phyloP scores from a whole-genome alignment of 2,113 vertebrate species.

The Eulemur macaco region DNA sequence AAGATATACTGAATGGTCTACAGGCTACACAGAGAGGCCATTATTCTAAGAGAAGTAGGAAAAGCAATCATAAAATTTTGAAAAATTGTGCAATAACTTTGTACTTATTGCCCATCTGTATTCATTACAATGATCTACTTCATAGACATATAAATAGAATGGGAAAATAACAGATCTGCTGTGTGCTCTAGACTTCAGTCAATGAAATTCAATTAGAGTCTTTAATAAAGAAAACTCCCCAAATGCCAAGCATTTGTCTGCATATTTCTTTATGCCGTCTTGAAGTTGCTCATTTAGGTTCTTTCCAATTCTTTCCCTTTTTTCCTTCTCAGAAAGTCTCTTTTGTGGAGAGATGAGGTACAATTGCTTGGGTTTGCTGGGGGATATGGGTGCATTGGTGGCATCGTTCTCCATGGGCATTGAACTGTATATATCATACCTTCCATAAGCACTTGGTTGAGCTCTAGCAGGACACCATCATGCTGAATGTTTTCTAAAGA shows the following conservation, averaged over 20 bases:
- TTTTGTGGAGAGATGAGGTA: conserved; percentile 58
- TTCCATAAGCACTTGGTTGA: conserved; percentile 61
- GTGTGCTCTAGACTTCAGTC: conserved; percentile 74
- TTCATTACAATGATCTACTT: conserved; percentile 87
- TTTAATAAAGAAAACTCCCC: conserved; percentile 52
- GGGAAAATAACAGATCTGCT: conserved; percentile 76
- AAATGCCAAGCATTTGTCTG: conserved; percentile 61
- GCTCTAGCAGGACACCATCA: conserved; percentile 24
- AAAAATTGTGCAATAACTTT: conserved; percentile 89
- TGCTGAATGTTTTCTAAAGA: conserved; percentile 73
- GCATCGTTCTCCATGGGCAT: conserved; percentile 55
- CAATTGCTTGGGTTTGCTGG: conserved; percentile 60
- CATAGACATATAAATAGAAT: conserved; percentile 85
- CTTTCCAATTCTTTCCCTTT: neutral
- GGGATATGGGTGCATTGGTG: neutral
- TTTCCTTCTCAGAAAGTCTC: neutral
- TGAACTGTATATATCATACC: conserved; percentile 61
- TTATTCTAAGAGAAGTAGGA: conserved; percentile 86
- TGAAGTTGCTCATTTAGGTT: neutral
- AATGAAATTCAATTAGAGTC: conserved; percentile 75
- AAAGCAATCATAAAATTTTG: conserved; percentile 89
- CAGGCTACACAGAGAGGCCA: conserved; percentile 81
- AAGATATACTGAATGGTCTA: conserved; percentile 81
- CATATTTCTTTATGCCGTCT: conserved; percentile 10
- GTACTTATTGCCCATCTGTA: conserved; percentile 86